Percentiles rank a stretch among this genome's conserved stretches.
Evolutionary conservation across 2,797 vertebrate genomes (phyloP).

Genomic region (Pantherophis alleghaniensis): DNA sequence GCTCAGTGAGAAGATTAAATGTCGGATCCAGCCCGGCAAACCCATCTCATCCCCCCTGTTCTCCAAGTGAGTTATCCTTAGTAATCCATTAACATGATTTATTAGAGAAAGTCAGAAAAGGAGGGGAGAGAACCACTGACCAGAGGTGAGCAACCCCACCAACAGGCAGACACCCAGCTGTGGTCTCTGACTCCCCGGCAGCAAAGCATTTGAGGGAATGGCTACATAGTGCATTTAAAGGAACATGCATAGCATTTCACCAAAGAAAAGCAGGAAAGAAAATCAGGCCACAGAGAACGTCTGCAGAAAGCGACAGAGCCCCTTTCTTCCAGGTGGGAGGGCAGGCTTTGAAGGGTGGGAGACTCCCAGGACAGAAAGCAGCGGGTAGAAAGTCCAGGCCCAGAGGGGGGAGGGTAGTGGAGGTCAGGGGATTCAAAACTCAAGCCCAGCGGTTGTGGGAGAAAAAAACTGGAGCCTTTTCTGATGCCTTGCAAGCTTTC

Average conservation of each 20-base stretch:
- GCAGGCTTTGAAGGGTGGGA: background rate
- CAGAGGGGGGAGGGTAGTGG: background rate
- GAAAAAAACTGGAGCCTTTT: background rate
- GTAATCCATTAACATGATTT: constrained; percentile 47
- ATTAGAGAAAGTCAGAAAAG: constrained; percentile 63
- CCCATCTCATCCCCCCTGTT: background rate
- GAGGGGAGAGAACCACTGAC: constrained; percentile 30
- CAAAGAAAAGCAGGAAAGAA: background rate
- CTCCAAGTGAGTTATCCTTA: background rate
- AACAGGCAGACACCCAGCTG: constrained; percentile 32
- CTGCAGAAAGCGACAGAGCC: background rate
- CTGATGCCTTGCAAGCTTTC: background rate
- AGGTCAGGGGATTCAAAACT: background rate
- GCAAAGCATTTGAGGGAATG: constrained; percentile 76
- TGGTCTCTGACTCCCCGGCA: constrained; percentile 75
- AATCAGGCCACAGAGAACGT: background rate
- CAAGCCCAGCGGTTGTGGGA: background rate
- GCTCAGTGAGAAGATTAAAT: background rate
- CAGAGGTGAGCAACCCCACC: constrained; percentile 26
- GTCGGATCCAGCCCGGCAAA: background rate
- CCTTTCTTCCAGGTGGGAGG: background rate
- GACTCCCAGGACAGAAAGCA: background rate
- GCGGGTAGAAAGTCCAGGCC: background rate
- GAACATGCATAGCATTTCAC: constrained; percentile 59
- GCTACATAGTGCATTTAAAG: constrained; percentile 49